Evolutionary conservation across 92 coral and sea anemone genomes (phyloP), one percentile per base, ranked within the genome.

Genomic region (Pocillopora grandis): DNA sequence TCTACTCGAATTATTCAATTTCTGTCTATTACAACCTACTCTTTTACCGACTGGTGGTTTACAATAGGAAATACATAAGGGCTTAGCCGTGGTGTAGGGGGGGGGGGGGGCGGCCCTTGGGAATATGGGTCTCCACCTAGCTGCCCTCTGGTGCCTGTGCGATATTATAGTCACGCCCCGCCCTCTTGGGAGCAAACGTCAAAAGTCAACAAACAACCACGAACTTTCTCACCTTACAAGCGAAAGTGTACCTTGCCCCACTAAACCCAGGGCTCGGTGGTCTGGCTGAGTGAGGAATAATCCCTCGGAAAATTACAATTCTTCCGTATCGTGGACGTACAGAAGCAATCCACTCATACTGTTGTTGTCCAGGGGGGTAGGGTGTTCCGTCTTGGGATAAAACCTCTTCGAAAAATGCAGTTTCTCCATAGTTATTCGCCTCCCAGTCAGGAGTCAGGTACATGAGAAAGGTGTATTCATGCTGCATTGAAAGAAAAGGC

Each of bases 261-360:
- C 66, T 87, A 74, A 96, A 94, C 10, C 90, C 95, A 15, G 98
- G 94, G 66, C 98, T 96, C 0, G 98, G 98, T 56, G 98, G 98
- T 80, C 98, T 92, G 23, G 98, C 98, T 2, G 98, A 96, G 87
- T 96, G 98, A 2, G 98, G 98, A 23, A 96, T 96, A 66, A 93
- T 93, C 23, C 98, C 98, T 17, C 94, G 89, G 80, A 96, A 96
- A 58, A 96, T 81, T 1, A 94, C 98, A 79, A 96, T 87, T 49
- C 98, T 91, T 21, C 98, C 98, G 62, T 93, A 96, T 37, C 96
- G 94, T 9, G 98, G 98, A 21, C 91, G 92, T 67, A 96, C 98
- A 20, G 95, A 94, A 13, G 95, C 92, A 31, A 93, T 78, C 92
- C 95, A 93, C 67, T 92, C 94, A 35, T 93, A 96, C 85, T 93